phyloP scores from a whole-genome alignment of 2,888 invertebrate species.

The Scrobipalpa atriplicella region DNA sequence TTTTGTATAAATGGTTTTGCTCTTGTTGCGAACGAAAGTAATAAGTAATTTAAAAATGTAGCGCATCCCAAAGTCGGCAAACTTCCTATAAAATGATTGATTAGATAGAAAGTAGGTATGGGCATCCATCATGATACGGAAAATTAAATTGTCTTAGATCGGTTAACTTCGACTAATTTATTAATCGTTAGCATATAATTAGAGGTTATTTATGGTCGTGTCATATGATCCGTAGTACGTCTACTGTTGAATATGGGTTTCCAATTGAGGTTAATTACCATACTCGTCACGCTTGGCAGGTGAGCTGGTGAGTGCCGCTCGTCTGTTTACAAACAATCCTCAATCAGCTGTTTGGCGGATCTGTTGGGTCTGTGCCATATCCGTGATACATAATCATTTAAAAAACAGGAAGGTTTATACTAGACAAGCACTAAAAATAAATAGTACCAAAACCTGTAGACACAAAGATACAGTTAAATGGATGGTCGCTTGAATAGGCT shows the following conservation, averaged over 20 bases:
- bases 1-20: not conserved
- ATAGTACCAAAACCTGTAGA: not conserved
- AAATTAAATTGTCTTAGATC: not conserved
- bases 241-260: too few species aligned
- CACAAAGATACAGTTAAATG: conserved; percentile 23
- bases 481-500: conserved; percentile 42
- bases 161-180: not conserved
- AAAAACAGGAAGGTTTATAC: too few species aligned
- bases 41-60: conserved; percentile 25
- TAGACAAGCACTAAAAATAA: not conserved
- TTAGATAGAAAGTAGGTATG: not conserved
- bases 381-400: too few species aligned
- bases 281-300: too few species aligned
- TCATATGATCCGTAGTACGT: too few species aligned
- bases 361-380: too few species aligned
- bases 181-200: not conserved
- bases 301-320: too few species aligned
- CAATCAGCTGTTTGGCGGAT: too few species aligned
- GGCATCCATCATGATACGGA: conserved; percentile 5
- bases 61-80: not conserved
- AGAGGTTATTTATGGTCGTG: not conserved
- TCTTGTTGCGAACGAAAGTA: not conserved
- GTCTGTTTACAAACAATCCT: too few species aligned
- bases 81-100: conserved; percentile 6
- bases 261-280: too few species aligned